A percentile compares a stretch with the other conserved stretches of the same genome.
Conservation (phyloP, 2,888 invertebrate genomes). For the Rhyacophila evoluta region DNA sequence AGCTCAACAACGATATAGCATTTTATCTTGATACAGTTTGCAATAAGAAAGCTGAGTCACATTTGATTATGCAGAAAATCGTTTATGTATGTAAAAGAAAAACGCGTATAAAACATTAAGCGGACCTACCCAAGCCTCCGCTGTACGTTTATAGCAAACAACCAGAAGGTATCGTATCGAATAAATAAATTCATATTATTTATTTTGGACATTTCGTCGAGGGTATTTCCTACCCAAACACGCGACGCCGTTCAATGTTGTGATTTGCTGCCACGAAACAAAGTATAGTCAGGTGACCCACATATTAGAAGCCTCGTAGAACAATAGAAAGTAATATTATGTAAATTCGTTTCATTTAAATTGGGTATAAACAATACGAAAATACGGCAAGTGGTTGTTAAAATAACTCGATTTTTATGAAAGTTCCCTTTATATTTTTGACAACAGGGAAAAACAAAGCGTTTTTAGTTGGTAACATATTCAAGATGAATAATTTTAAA, state of each 20-base stretch:
- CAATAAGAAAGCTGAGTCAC: not conserved
- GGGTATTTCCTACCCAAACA: not conserved
- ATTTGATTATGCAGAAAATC: not conserved
- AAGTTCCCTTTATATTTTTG: not conserved
- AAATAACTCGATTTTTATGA: not conserved
- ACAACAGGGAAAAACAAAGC: no score
- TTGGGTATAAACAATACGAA: not conserved
- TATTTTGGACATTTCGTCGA: constrained; percentile 3
- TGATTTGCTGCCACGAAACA: constrained; percentile 7
- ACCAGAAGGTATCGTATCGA: not conserved
- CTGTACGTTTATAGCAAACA: not conserved
- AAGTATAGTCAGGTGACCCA: not conserved
- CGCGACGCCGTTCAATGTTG: constrained; percentile 9
- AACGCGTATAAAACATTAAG: no score
- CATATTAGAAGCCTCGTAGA: not conserved
- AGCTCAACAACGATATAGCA: no score
- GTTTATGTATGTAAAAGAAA: not conserved
- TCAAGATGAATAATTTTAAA: no score
- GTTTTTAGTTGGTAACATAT: no score
- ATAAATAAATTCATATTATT: constrained; percentile 4
- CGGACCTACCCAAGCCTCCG: no score
- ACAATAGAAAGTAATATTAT: not conserved
- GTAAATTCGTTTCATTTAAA: not conserved
- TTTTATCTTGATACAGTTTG: no score
- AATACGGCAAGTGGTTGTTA: not conserved